Evolutionary conservation across 1,140 invertebrate species (phyloP).

Genomic region (Camponotus floridanus): DNA sequence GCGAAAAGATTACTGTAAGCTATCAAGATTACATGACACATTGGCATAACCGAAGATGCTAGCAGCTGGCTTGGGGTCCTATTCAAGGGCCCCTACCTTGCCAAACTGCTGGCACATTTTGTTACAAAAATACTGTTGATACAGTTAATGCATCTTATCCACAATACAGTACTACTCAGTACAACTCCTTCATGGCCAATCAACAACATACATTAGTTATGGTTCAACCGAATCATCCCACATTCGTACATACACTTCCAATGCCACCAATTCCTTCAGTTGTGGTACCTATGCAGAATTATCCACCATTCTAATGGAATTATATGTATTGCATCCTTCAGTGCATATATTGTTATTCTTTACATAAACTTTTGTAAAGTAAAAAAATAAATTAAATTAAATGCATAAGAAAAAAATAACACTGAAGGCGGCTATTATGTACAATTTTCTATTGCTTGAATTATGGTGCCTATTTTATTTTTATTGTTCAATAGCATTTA

Average conservation of each 20-base stretch:
- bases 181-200: constrained; percentile 76
- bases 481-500: constrained; percentile 76
- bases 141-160: constrained; percentile 74
- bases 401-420: constrained; percentile 74
- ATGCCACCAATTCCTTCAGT: constrained; percentile 70
- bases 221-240: constrained; percentile 71
- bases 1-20: constrained; percentile 93
- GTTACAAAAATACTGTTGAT: constrained; percentile 77
- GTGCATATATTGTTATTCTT: constrained; percentile 61
- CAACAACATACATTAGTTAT: constrained; percentile 76
- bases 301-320: constrained; percentile 74
- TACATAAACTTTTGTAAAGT: constrained; percentile 65
- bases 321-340: constrained; percentile 65
- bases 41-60: constrained; percentile 88
- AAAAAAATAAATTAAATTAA: constrained; percentile 69
- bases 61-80: constrained; percentile 85
- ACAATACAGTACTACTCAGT: constrained; percentile 77
- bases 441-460: constrained; percentile 79
- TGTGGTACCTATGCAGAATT: constrained; percentile 71
- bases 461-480: constrained; percentile 80
- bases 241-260: constrained; percentile 74
- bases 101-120: constrained; percentile 72
- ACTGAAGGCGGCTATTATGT: constrained; percentile 75
- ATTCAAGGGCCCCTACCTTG: constrained; percentile 71
- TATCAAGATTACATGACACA: constrained; percentile 93